These are phyloP conservation scores for Meloidogyne floridensis DNA, from an alignment of 1,140 invertebrate species.

Conservation along the genomic window DNA sequence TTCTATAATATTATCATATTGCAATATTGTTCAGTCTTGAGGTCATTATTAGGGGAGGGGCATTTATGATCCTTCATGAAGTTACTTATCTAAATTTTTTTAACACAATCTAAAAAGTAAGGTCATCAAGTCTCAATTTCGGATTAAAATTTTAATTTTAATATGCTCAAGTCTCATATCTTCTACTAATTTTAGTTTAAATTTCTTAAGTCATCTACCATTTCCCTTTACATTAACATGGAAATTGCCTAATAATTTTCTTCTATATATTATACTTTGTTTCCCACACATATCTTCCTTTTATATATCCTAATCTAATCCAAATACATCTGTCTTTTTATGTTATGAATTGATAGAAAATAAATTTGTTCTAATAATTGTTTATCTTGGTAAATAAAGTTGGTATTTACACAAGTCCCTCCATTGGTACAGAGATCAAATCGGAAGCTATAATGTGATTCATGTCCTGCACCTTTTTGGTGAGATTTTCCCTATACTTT, in stretches of 20 bases:
- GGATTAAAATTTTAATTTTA: too few species aligned
- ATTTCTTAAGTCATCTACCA: too few species aligned
- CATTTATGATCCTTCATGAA: too few species aligned
- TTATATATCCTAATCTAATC: background rate
- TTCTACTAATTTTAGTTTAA: too few species aligned
- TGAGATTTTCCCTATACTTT: background rate
- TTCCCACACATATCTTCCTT: constrained; percentile 5
- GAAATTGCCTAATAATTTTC: background rate
- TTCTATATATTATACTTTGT: background rate
- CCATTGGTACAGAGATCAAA: background rate
- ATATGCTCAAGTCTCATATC: too few species aligned
- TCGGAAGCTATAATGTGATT: background rate
- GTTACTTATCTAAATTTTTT: too few species aligned
- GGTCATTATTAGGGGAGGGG: too few species aligned
- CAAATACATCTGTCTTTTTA: background rate
- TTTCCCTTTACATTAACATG: too few species aligned
- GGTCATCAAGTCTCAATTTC: too few species aligned
- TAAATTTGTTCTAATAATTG: background rate
- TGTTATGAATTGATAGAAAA: constrained; percentile 2
- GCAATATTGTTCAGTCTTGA: too few species aligned
- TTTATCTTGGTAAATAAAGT: background rate
- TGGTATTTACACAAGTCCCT: background rate
- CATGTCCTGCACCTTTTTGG: background rate
- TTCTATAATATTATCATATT: too few species aligned
- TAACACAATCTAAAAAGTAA: too few species aligned